These are phyloP conservation scores for Triplophysa rosa DNA, from an alignment of 2,113 vertebrate species.

Conservation along the genomic window DNA sequence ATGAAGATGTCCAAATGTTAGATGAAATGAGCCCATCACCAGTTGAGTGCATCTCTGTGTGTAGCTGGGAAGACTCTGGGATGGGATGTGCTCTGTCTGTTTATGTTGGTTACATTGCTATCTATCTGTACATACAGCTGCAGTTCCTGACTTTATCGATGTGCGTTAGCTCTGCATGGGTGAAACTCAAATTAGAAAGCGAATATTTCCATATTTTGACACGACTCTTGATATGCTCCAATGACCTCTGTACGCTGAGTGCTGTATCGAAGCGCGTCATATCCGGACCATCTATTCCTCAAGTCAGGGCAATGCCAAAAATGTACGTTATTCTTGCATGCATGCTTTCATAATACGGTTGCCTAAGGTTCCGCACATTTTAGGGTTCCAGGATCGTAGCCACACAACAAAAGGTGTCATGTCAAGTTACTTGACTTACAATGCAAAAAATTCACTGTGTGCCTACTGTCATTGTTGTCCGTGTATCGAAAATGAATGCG, in stretches of 20 bases:
- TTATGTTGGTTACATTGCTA: slow-evolving; percentile 53
- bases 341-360: slow-evolving; percentile 9
- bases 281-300: neutral
- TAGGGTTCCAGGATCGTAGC: slow-evolving; percentile 29
- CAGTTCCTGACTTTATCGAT: slow-evolving; percentile 57
- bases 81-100: slow-evolving; percentile 46
- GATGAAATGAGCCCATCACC: slow-evolving; percentile 39
- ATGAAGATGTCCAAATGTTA: slow-evolving; percentile 40
- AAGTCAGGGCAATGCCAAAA: slow-evolving; percentile 23
- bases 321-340: slow-evolving; percentile 11
- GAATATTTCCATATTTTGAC: neutral
- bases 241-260: neutral
- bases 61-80: slow-evolving; percentile 39
- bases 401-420: slow-evolving; percentile 39
- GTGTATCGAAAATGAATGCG: neutral
- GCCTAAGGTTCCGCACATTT: neutral
- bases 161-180: slow-evolving; percentile 51
- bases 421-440: slow-evolving; percentile 27
- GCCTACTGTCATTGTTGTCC: slow-evolving; percentile 31
- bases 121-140: slow-evolving; percentile 58
- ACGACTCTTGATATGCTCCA: neutral
- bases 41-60: slow-evolving; percentile 17
- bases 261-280: slow-evolving; percentile 32
- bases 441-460: slow-evolving; percentile 40
- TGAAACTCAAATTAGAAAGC: slow-evolving; percentile 17